phyloP scores from a whole-genome alignment of 35 echinoderm and acorn worm species.

The Diadema setosum region DNA sequence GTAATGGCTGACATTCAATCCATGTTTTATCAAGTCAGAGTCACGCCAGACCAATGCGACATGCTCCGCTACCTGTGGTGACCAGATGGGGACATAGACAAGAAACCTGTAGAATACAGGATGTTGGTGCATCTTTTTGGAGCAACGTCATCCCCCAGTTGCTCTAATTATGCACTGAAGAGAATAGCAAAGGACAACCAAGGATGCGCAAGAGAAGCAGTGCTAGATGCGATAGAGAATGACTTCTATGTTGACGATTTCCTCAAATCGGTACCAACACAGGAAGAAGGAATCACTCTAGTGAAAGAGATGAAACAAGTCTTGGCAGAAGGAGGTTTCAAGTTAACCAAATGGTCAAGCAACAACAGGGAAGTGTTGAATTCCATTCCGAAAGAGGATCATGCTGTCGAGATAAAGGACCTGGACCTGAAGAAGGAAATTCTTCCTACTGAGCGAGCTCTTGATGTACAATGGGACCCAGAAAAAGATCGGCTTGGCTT shows the following conservation, averaged over 20 bases:
- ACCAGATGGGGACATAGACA: background rate
- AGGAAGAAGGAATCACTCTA: no score
- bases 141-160: constrained; percentile 58
- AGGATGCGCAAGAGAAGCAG: no score
- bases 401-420: constrained; percentile 2
- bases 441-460: constrained; percentile 36
- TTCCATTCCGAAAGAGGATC: constrained; percentile 9
- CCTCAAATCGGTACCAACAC: constrained; percentile 19
- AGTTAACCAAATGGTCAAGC: constrained; percentile 45
- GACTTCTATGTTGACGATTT: constrained; percentile 73
- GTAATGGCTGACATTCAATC: no score
- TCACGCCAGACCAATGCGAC: background rate
- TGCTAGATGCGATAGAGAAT: no score
- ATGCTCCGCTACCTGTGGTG: no score
- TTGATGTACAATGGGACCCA: constrained; percentile 44
- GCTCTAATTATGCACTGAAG: constrained; percentile 15
- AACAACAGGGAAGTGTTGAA: constrained; percentile 35
- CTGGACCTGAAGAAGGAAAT: constrained; percentile 24
- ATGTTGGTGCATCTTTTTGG: constrained; percentile 80
- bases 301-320: background rate
- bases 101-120: constrained; percentile 17
- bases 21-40: constrained; percentile 31
- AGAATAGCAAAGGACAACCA: constrained; percentile 49
- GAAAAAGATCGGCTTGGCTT: constrained; percentile 1
- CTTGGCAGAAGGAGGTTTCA: constrained; percentile 6